A percentile compares a stretch with the other conserved stretches of the same genome.
Evolutionary conservation across 1,140 invertebrate species (phyloP).

Genomic region (Bombyx mandarina): DNA sequence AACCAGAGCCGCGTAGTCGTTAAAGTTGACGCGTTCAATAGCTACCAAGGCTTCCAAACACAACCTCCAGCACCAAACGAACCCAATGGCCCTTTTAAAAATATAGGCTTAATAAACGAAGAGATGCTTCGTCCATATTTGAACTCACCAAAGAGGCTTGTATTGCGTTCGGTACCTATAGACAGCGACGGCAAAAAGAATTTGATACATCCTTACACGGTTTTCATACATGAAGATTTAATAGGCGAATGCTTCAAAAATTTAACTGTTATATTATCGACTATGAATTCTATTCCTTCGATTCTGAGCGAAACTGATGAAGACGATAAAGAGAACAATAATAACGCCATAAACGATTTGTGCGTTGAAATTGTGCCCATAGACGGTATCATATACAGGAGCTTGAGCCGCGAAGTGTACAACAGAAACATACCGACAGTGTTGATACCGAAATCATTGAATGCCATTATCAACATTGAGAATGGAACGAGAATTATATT

Average conservation of each 20-base stretch:
- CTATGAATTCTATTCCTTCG: slow-evolving; percentile 51
- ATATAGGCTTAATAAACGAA: slow-evolving; percentile 48
- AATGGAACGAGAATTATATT: slow-evolving; percentile 58
- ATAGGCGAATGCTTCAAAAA: slow-evolving; percentile 41
- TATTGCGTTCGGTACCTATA: slow-evolving; percentile 47
- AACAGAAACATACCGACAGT: slow-evolving; percentile 58
- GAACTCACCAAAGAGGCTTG: slow-evolving; percentile 36
- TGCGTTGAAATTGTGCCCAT: slow-evolving; percentile 61
- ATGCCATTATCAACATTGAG: slow-evolving; percentile 55
- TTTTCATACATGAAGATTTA: slow-evolving; percentile 57
- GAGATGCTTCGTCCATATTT: slow-evolving; percentile 46
- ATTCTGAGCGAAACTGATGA: slow-evolving; percentile 32
- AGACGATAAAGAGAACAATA: slow-evolving; percentile 31
- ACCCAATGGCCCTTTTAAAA: slow-evolving; percentile 34
- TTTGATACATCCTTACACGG: slow-evolving; percentile 59
- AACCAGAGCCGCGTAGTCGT: slow-evolving; percentile 50
- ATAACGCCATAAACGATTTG: slow-evolving; percentile 37
- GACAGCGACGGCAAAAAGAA: slow-evolving; percentile 61
- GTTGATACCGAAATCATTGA: slow-evolving; percentile 58
- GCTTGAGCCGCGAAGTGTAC: slow-evolving; percentile 49
- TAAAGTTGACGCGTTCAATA: slow-evolving; percentile 56
- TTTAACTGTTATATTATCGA: slow-evolving; percentile 45
- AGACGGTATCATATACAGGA: slow-evolving; percentile 51
- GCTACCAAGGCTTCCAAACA: slow-evolving; percentile 20
- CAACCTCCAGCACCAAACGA: slow-evolving; percentile 22